A percentile compares a stretch with the other conserved stretches of the same genome.
phyloP scores from a whole-genome alignment of 2,113 vertebrate genomes.

The Genyomyrus donnyi region DNA sequence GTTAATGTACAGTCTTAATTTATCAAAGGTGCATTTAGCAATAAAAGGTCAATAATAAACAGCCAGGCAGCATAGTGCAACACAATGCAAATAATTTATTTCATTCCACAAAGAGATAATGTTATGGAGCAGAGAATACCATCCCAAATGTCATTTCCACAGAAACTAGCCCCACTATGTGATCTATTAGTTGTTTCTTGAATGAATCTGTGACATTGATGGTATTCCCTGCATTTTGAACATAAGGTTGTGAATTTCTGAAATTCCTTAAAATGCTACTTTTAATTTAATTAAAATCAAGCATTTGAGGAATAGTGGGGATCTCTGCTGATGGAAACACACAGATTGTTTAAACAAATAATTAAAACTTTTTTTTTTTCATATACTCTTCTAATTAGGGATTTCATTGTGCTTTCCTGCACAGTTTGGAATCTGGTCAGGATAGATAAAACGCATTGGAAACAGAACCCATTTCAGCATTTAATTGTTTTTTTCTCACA shows the following conservation, averaged over 20 bases:
- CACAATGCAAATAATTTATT: not conserved
- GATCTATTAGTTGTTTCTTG: not conserved
- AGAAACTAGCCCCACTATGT: slow-evolving; percentile 12
- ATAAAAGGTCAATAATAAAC: not conserved
- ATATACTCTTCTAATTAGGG: not conserved
- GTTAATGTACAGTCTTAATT: not conserved
- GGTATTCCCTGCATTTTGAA: not conserved
- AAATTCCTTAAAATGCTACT: not conserved
- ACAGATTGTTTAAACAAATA: not conserved
- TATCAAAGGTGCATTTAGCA: not conserved
- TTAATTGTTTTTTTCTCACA: not conserved
- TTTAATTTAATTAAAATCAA: not conserved
- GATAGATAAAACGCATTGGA: not conserved
- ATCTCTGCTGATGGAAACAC: not conserved
- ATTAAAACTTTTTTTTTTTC: not conserved
- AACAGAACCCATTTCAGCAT: not conserved
- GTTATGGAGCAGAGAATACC: not conserved
- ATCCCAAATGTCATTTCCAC: slow-evolving; percentile 18
- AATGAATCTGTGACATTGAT: not conserved
- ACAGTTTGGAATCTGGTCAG: not conserved
- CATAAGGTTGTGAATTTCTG: not conserved
- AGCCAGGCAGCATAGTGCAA: not conserved
- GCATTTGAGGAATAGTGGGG: not conserved
- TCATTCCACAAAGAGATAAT: not conserved
- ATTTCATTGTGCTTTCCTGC: not conserved